Evolutionary conservation across 2,113 vertebrate species (phyloP).

Genomic region (Cyprinodon tularosa): DNA sequence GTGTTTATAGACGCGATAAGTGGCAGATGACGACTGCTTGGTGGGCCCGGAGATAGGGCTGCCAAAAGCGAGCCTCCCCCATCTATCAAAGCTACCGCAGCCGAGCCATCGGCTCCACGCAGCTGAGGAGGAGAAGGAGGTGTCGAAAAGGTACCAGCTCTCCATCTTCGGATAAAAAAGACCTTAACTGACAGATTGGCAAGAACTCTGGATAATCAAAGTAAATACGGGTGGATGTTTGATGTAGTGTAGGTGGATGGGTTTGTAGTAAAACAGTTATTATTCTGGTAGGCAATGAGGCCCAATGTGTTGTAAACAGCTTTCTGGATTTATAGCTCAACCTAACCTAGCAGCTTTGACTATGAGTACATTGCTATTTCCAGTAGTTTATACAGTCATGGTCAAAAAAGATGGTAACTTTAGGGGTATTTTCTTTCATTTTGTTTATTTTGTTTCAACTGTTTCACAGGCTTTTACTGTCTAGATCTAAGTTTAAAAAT

Average conservation of each 20-base stretch:
- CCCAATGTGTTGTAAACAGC: not conserved
- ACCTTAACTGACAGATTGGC: slow-evolving; percentile 5
- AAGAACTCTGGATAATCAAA: not conserved
- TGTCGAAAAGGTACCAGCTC: slow-evolving; percentile 7
- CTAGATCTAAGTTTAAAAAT: no score
- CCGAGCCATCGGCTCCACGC: slow-evolving; percentile 18
- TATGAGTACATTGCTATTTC: not conserved
- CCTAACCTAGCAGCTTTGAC: not conserved
- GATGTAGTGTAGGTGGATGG: not conserved
- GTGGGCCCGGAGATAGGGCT: slow-evolving; percentile 41
- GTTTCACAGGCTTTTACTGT: no score
- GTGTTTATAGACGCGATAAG: slow-evolving; percentile 49
- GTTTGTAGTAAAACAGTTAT: not conserved
- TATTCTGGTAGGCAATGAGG: not conserved
- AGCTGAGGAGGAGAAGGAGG: not conserved
- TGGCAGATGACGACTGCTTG: slow-evolving; percentile 55
- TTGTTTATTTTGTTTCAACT: no score
- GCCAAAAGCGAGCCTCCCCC: slow-evolving; percentile 33
- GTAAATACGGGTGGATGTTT: slow-evolving; percentile 11
- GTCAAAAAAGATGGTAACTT: no score
- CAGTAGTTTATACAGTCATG: no score
- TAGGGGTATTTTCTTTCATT: no score
- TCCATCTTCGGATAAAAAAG: slow-evolving; percentile 18
- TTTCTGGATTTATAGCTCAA: not conserved
- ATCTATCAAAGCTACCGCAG: slow-evolving; percentile 47